phyloP scores from a whole-genome alignment of 2,888 invertebrate genomes.

The Drosophila vallismaia region DNA sequence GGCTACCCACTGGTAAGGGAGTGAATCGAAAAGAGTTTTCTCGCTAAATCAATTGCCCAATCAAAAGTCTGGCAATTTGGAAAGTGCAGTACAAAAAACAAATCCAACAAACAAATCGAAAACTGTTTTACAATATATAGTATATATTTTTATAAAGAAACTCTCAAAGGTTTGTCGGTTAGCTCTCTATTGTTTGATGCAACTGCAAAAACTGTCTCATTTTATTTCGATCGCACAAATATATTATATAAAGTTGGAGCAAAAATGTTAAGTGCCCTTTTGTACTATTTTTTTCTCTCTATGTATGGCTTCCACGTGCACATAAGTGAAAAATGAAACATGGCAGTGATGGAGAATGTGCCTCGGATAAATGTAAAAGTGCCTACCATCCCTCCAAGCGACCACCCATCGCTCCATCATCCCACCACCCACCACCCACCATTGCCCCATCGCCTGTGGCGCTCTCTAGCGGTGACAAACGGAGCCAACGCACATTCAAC shows the following conservation, averaged over 20 bases:
- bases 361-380: slow-evolving; percentile 26
- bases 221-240: neutral
- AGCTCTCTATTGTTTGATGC: slow-evolving; percentile 1
- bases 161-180: neutral
- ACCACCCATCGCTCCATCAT: neutral
- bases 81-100: too few relatives aligned
- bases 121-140: too few relatives aligned
- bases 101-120: neutral
- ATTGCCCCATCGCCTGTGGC: slow-evolving; percentile 12
- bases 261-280: neutral
- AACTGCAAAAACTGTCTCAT: neutral
- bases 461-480: slow-evolving; percentile 22
- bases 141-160: too few relatives aligned
- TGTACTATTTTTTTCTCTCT: slow-evolving; percentile 4
- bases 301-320: slow-evolving; percentile 19
- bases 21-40: slow-evolving; percentile 17
- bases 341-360: slow-evolving; percentile 8
- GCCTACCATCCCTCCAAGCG: neutral
- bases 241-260: neutral
- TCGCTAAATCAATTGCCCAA: slow-evolving; percentile 74
- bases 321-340: slow-evolving; percentile 38
- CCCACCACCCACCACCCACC: neutral
- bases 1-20: too few relatives aligned
- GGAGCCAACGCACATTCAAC: slow-evolving; percentile 2
- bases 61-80: slow-evolving; percentile 70